A percentile compares a stretch with the other conserved stretches of the same genome.
Conservation (phyloP, 2,113 vertebrate species). For the Mormyrus iriodes region DNA sequence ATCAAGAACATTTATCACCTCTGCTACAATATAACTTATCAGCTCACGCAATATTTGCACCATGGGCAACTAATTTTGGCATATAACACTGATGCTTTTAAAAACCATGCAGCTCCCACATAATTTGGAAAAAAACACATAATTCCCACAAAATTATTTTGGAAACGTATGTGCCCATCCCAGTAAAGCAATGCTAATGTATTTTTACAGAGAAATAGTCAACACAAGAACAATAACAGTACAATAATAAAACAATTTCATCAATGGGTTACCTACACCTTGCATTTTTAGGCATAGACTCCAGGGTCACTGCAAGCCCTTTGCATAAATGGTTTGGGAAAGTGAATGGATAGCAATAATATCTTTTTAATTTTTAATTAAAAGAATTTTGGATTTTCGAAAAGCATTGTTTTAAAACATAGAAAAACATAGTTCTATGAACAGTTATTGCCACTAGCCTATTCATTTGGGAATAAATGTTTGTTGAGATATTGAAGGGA, state of each 20-base stretch:
- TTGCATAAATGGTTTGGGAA: neutral
- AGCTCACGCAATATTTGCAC: neutral
- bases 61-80: neutral
- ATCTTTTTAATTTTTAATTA: neutral
- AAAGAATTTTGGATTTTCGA: neutral
- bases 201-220: neutral
- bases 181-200: neutral
- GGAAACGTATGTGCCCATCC: neutral
- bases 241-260: neutral
- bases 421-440: neutral
- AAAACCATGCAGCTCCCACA: neutral
- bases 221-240: neutral
- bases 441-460: neutral
- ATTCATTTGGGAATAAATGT: neutral
- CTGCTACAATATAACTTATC: neutral
- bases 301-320: neutral
- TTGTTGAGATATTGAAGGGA: neutral
- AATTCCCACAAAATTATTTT: neutral
- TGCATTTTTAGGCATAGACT: neutral
- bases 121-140: neutral
- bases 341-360: neutral
- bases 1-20: neutral
- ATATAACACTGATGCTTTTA: neutral
- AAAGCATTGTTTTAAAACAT: neutral
- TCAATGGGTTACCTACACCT: neutral